These are phyloP conservation scores for Magallana ariakensis DNA, from an alignment of 1,140 invertebrate species.

Conservation along the genomic window DNA sequence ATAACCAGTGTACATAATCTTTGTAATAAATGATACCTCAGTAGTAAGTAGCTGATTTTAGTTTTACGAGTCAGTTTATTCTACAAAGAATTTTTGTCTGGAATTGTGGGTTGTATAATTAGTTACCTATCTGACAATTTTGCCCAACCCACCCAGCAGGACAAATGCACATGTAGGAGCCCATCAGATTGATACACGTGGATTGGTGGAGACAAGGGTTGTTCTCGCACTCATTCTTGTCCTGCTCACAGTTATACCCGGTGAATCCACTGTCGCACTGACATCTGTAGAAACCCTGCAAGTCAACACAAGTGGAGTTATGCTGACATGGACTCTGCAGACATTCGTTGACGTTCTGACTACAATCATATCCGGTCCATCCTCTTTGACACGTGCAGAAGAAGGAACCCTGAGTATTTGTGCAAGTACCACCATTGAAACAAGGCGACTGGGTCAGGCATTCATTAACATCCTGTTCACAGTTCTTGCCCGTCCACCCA, in stretches of 20 bases:
- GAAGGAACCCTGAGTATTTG: slow-evolving; percentile 30
- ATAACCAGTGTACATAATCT: no score
- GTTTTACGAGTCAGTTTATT: no score
- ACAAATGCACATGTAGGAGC: slow-evolving; percentile 48
- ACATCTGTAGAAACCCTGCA: slow-evolving; percentile 44
- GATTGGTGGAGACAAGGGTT: slow-evolving; percentile 44
- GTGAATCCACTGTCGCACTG: slow-evolving; percentile 42
- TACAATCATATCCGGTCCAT: slow-evolving; percentile 19
- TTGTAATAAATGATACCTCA: no score
- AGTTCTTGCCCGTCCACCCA: slow-evolving; percentile 37
- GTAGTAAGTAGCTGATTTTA: no score
- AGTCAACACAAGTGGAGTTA: slow-evolving; percentile 40
- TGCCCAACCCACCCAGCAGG: slow-evolving; percentile 38
- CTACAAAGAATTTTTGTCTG: no score
- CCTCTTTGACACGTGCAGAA: background rate
- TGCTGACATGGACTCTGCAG: slow-evolving; percentile 43
- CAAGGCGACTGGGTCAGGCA: slow-evolving; percentile 17
- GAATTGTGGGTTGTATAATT: background rate
- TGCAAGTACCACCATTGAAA: slow-evolving; percentile 17
- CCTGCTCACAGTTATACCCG: slow-evolving; percentile 50
- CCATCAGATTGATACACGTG: slow-evolving; percentile 45
- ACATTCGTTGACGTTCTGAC: slow-evolving; percentile 44
- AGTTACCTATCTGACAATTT: slow-evolving; percentile 45
- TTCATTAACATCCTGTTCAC: slow-evolving; percentile 44
- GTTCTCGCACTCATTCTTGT: slow-evolving; percentile 38